Conservation (phyloP, 2,888 invertebrate genomes). For the Dicycla oo region DNA sequence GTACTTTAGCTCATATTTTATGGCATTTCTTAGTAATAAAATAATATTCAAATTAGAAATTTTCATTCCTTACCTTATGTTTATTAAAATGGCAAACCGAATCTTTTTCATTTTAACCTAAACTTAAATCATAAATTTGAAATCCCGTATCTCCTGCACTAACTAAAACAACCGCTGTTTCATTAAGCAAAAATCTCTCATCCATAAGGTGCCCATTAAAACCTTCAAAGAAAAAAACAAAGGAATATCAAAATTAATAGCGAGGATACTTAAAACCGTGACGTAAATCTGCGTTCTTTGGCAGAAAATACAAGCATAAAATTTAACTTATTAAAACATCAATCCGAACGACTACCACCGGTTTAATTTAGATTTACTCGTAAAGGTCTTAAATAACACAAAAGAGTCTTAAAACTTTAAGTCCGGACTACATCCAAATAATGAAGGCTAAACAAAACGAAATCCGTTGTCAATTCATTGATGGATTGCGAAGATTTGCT, state of each 20-base stretch:
- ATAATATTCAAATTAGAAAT: background rate
- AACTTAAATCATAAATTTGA: background rate
- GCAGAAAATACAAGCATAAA: slow-evolving; percentile 25
- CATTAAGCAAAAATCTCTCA: background rate
- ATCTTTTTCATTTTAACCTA: background rate
- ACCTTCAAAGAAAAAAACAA: background rate
- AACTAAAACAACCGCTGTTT: background rate
- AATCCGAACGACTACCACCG: slow-evolving; percentile 10
- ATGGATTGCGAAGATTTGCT: slow-evolving; percentile 45
- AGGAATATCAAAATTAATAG: background rate
- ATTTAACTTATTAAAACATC: slow-evolving; percentile 35
- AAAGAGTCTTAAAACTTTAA: slow-evolving; percentile 43
- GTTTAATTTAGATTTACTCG: slow-evolving; percentile 40
- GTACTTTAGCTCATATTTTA: background rate
- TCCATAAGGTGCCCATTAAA: background rate
- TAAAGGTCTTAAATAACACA: slow-evolving; percentile 38
- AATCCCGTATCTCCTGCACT: background rate
- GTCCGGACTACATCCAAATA: slow-evolving; percentile 33
- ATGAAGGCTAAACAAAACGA: slow-evolving; percentile 37
- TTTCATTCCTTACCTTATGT: background rate
- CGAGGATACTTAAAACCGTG: background rate
- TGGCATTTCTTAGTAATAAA: background rate
- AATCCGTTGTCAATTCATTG: slow-evolving; percentile 53
- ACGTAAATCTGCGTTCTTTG: background rate
- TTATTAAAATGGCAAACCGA: background rate